A percentile compares a stretch with the other conserved stretches of the same genome.
Conservation (phyloP, 2,113 vertebrate genomes). For the Ptychochromis oligacanthus region DNA sequence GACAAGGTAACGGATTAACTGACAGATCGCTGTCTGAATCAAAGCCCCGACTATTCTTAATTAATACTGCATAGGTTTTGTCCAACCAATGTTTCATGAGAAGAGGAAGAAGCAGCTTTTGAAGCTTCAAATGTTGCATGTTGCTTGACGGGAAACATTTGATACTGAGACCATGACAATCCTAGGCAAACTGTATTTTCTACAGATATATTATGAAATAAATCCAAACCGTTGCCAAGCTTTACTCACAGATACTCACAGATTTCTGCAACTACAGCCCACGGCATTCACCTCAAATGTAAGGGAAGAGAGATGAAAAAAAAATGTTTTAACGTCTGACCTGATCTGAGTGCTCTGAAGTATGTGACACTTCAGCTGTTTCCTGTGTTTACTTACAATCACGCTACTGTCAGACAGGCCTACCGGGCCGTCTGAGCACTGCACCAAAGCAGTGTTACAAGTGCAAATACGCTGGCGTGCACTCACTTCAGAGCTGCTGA, state of each 20-base stretch:
- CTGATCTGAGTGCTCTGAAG: not conserved
- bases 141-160: not conserved
- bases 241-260: not conserved
- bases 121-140: not conserved
- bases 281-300: not conserved
- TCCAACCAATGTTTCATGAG: not conserved
- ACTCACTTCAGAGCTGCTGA: conserved; percentile 3
- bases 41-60: not conserved
- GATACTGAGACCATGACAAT: too few species aligned
- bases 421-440: not conserved
- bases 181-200: not conserved
- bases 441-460: not conserved
- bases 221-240: not conserved
- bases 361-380: not conserved
- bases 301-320: not conserved
- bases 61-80: not conserved
- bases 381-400: not conserved
- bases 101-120: not conserved
- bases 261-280: not conserved
- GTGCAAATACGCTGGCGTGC: not conserved
- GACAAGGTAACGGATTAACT: not conserved
- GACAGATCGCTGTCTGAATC: not conserved
- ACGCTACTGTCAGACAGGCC: not conserved
- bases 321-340: not conserved
- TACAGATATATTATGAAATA: not conserved